Conservation (phyloP, 1,140 invertebrate genomes). For the Euura lappo region DNA sequence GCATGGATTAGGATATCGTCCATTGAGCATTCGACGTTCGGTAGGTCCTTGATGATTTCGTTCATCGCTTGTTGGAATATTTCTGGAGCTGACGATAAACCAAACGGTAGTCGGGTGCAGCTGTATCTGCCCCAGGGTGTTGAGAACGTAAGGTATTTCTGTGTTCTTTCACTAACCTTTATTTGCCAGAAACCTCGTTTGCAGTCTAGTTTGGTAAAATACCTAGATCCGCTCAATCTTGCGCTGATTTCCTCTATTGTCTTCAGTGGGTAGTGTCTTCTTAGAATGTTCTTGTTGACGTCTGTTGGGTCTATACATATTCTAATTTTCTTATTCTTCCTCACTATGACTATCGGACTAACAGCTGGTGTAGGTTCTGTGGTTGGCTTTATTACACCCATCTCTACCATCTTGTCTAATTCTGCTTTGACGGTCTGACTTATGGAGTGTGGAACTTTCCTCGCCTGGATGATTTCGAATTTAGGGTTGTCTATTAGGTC, state of each 20-base stretch:
- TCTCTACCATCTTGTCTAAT: slow-evolving; percentile 24
- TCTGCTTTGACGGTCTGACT: slow-evolving; percentile 23
- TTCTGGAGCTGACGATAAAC: slow-evolving; percentile 40
- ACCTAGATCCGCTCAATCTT: slow-evolving; percentile 21
- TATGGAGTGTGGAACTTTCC: slow-evolving; percentile 23
- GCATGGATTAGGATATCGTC: slow-evolving; percentile 45
- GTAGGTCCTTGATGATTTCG: slow-evolving; percentile 33
- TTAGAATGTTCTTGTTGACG: slow-evolving; percentile 48
- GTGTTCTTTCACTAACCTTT: slow-evolving; percentile 40
- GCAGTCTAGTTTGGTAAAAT: slow-evolving; percentile 48
- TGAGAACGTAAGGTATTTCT: slow-evolving; percentile 37
- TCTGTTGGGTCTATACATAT: slow-evolving; percentile 54
- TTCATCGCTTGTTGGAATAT: slow-evolving; percentile 39
- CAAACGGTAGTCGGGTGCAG: slow-evolving; percentile 46
- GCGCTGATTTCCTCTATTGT: slow-evolving; percentile 39
- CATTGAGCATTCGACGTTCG: slow-evolving; percentile 38
- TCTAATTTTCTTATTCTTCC: slow-evolving; percentile 45
- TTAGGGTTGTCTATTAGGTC: slow-evolving; percentile 24
- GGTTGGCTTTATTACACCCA: slow-evolving; percentile 32
- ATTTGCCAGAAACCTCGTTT: slow-evolving; percentile 53
- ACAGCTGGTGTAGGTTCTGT: slow-evolving; percentile 50
- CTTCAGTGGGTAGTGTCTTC: slow-evolving; percentile 39
- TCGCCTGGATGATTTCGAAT: slow-evolving; percentile 10
- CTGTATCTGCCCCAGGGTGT: slow-evolving; percentile 45
- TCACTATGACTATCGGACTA: slow-evolving; percentile 46